A percentile compares a stretch with the other conserved stretches of the same genome.
Conservation (phyloP, 2,797 vertebrate genomes). For the Brachymystax lenok region DNA sequence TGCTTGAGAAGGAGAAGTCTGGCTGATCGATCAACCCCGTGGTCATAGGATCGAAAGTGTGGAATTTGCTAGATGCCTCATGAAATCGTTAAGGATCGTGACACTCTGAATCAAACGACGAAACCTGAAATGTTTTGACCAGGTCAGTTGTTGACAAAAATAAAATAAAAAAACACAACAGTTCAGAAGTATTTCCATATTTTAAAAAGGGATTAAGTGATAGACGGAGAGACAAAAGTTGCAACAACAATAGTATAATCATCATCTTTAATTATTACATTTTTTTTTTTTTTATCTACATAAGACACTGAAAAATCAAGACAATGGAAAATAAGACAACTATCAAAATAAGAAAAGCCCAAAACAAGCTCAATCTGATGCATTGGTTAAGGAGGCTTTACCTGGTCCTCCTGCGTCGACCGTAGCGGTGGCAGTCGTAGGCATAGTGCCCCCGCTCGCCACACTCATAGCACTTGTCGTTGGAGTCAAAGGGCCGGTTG, state of each 20-base stretch:
- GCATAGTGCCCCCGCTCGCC: constrained; percentile 91
- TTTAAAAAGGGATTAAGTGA: constrained; percentile 71
- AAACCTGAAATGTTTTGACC: constrained; percentile 95
- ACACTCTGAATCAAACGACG: constrained; percentile 94
- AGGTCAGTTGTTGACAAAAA: constrained; percentile 87
- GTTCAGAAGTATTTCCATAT: constrained; percentile 43
- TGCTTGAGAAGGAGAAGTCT: constrained; percentile 85
- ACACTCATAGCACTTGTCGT: constrained; percentile 88
- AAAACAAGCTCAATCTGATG: neutral
- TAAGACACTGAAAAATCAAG: neutral
- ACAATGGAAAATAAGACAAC: neutral
- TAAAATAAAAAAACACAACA: constrained; percentile 76
- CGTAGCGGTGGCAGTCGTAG: constrained; percentile 87
- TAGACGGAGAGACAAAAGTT: constrained; percentile 50
- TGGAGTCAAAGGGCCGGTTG: constrained; percentile 85
- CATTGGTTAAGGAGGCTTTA: constrained; percentile 51
- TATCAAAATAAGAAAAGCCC: neutral
- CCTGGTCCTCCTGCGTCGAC: constrained; percentile 83
- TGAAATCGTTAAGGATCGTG: constrained; percentile 90
- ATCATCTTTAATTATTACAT: neutral
- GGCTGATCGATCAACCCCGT: constrained; percentile 89
- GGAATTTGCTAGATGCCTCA: constrained; percentile 92
- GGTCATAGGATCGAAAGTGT: constrained; percentile 88
- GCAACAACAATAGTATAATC: constrained; percentile 9
- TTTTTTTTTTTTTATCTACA: neutral